Conservation (phyloP, 2,888 invertebrate species). For the Apodemia hepburni region DNA sequence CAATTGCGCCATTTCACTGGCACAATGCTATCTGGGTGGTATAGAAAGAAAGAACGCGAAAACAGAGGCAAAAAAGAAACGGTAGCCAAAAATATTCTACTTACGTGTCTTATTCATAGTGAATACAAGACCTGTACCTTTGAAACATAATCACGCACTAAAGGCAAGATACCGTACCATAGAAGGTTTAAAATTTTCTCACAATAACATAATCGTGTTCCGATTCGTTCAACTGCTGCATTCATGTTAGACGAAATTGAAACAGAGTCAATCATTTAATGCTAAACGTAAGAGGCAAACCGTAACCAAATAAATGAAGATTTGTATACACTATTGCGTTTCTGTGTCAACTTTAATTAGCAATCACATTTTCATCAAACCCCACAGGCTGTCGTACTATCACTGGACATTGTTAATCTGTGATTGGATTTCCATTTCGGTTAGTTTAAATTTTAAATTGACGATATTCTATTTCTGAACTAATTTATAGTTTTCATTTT, state of each 20-base stretch:
- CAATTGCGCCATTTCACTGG: slow-evolving; percentile 61
- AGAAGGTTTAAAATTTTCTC: slow-evolving; percentile 70
- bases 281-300: slow-evolving; percentile 71
- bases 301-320: slow-evolving; percentile 77
- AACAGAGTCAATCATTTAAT: slow-evolving; percentile 78
- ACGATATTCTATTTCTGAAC: slow-evolving; percentile 29
- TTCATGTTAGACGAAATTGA: slow-evolving; percentile 78
- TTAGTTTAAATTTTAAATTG: slow-evolving; percentile 54
- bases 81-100: slow-evolving; percentile 42
- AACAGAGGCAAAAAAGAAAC: slow-evolving; percentile 35
- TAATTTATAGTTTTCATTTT: too few relatives aligned
- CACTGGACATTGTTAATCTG: slow-evolving; percentile 56
- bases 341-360: slow-evolving; percentile 79
- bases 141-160: slow-evolving; percentile 66
- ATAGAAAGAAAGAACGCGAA: slow-evolving; percentile 35
- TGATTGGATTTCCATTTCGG: slow-evolving; percentile 66
- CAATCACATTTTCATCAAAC: slow-evolving; percentile 75
- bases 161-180: slow-evolving; percentile 51
- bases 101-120: slow-evolving; percentile 74
- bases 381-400: slow-evolving; percentile 57
- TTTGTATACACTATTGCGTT: slow-evolving; percentile 71
- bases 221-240: slow-evolving; percentile 73
- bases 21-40: slow-evolving; percentile 70
- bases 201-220: slow-evolving; percentile 76
- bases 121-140: slow-evolving; percentile 54